These are phyloP conservation scores for Sebastes schlegelii DNA, from an alignment of 2,113 vertebrate species.

Conservation along the genomic window DNA sequence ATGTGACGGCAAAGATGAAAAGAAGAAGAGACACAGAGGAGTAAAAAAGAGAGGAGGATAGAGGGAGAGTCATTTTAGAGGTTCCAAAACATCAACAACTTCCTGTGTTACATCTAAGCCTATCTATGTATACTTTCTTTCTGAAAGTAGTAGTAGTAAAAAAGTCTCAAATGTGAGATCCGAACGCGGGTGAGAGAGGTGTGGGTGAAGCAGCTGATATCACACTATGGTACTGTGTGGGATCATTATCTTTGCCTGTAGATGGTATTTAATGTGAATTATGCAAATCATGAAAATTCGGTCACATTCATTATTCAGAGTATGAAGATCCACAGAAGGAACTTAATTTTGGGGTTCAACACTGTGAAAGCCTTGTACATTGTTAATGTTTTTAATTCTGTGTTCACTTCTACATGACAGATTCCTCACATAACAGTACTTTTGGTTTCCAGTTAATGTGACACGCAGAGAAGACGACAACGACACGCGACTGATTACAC, in stretches of 20 bases:
- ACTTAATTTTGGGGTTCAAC: background rate
- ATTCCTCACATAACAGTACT: background rate
- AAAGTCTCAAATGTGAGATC: no score
- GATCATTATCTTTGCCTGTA: background rate
- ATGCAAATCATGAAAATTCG: constrained; percentile 17
- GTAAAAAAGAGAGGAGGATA: background rate
- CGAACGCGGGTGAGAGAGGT: background rate
- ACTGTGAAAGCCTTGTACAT: background rate
- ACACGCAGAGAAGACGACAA: background rate
- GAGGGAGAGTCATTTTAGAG: background rate
- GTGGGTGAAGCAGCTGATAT: background rate
- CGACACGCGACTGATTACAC: no score
- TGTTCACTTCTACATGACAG: background rate
- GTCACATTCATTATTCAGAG: constrained; percentile 18
- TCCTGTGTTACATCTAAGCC: background rate
- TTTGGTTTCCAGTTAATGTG: background rate
- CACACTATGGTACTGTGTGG: background rate
- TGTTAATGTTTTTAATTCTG: background rate
- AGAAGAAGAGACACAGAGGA: background rate
- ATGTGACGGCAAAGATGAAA: background rate
- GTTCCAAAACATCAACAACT: background rate
- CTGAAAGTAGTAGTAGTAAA: background rate
- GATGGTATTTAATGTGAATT: constrained; percentile 15
- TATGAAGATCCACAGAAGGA: background rate
- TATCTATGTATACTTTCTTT: background rate